Evolutionary conservation across 1,140 invertebrate genomes (phyloP).

Genomic region (Hylyphantes graminicola): DNA sequence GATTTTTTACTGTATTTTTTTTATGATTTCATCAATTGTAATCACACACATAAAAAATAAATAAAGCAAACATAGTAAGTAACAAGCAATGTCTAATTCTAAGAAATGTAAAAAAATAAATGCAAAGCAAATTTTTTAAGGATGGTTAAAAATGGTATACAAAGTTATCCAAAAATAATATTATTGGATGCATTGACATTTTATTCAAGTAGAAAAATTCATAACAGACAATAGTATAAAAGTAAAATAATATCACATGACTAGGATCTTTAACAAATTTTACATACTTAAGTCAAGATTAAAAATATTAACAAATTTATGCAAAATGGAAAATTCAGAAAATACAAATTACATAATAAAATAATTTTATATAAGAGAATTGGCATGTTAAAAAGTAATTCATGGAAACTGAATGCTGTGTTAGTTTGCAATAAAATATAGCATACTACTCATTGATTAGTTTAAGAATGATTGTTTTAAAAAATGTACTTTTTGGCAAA

Average conservation of each 20-base stretch:
- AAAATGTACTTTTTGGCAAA: too few species aligned
- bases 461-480: too few species aligned
- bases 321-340: too few species aligned
- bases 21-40: background rate
- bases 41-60: background rate
- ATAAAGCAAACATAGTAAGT: background rate
- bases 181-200: background rate
- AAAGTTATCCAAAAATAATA: slow-evolving; percentile 12
- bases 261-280: slow-evolving; percentile 5
- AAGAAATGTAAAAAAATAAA: slow-evolving; percentile 37
- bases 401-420: too few species aligned
- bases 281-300: background rate
- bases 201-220: too few species aligned
- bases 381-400: too few species aligned
- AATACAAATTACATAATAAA: too few species aligned
- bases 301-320: background rate
- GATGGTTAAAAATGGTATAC: slow-evolving; percentile 27
- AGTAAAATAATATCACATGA: background rate
- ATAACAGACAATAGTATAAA: background rate
- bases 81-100: background rate
- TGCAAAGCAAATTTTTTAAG: slow-evolving; percentile 24
- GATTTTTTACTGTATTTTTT: too few species aligned
- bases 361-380: too few species aligned
- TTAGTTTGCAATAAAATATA: too few species aligned
- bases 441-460: too few species aligned